A percentile compares a stretch with the other conserved stretches of the same genome.
Evolutionary conservation across 1,140 invertebrate genomes (phyloP).

Genomic region (Metaphire vulgaris): DNA sequence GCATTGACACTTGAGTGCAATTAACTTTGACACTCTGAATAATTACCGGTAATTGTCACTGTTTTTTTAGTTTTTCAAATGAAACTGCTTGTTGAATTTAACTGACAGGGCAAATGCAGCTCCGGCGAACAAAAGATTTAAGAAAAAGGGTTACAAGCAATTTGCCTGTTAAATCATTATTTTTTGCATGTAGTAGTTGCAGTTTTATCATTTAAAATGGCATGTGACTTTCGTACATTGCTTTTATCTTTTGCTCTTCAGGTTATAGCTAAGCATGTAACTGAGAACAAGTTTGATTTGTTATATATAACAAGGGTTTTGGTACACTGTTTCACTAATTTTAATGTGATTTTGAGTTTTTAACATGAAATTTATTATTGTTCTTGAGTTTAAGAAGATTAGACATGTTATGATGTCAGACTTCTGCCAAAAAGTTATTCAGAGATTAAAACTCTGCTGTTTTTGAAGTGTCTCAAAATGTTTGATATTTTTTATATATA

Average conservation of each 20-base stretch:
- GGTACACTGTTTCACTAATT: too few relatives aligned
- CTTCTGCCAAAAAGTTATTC: neutral
- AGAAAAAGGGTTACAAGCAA: neutral
- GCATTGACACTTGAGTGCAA: neutral
- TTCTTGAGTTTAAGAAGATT: neutral
- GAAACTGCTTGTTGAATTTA: neutral
- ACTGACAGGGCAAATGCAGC: neutral
- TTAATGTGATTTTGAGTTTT: too few relatives aligned
- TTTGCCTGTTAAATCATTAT: neutral
- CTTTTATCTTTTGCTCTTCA: too few relatives aligned
- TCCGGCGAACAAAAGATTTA: neutral
- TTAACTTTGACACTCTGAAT: too few relatives aligned
- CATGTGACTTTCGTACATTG: too few relatives aligned
- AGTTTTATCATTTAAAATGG: too few relatives aligned
- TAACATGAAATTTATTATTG: neutral
- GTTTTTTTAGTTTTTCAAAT: neutral
- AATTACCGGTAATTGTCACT: too few relatives aligned
- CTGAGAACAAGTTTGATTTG: neutral
- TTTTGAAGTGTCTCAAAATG: too few relatives aligned
- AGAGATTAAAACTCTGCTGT: too few relatives aligned
- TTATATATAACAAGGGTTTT: too few relatives aligned
- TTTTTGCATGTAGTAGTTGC: neutral
- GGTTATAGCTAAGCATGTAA: neutral
- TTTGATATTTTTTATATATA: too few relatives aligned
- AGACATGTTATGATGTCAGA: neutral